Percentiles rank a stretch among this genome's conserved stretches.
phyloP scores from a whole-genome alignment of 2,888 invertebrate genomes.

The Macrosoma leucophasiata region DNA sequence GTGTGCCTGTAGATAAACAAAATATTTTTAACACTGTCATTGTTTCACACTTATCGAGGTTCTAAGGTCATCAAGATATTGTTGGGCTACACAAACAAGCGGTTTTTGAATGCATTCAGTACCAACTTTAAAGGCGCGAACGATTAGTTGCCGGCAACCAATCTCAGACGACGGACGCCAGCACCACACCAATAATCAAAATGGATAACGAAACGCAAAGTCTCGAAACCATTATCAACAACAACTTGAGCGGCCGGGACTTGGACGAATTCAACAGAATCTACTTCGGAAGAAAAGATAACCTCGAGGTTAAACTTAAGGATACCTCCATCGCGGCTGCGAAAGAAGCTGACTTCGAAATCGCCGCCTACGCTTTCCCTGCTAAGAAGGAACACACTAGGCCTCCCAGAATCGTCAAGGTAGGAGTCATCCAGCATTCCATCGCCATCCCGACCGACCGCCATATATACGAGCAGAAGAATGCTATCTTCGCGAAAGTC shows the following conservation, averaged over 20 bases:
- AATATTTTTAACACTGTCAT: slow-evolving; percentile 52
- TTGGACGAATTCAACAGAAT: slow-evolving; percentile 67
- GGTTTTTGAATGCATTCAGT: slow-evolving; percentile 34
- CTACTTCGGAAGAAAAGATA: slow-evolving; percentile 57
- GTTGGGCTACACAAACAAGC: slow-evolving; percentile 40
- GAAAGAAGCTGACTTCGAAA: slow-evolving; percentile 70
- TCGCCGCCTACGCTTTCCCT: slow-evolving; percentile 63
- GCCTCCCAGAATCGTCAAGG: slow-evolving; percentile 83
- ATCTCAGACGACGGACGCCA: slow-evolving; percentile 20
- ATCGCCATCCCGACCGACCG: slow-evolving; percentile 86
- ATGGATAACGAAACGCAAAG: slow-evolving; percentile 67
- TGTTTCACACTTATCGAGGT: slow-evolving; percentile 44
- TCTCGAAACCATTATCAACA: slow-evolving; percentile 58
- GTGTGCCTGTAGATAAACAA: slow-evolving; percentile 31
- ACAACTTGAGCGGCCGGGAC: slow-evolving; percentile 57
- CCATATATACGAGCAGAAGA: slow-evolving; percentile 85
- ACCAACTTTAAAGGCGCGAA: slow-evolving; percentile 40
- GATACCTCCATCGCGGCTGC: slow-evolving; percentile 73
- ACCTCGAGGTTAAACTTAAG: slow-evolving; percentile 54
- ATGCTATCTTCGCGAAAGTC: slow-evolving; percentile 87
- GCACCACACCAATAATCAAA: slow-evolving; percentile 24
- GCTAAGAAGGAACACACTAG: slow-evolving; percentile 73
- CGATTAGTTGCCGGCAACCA: slow-evolving; percentile 30
- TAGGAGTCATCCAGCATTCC: slow-evolving; percentile 92
- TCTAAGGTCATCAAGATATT: slow-evolving; percentile 52